Evolutionary conservation across 2,113 vertebrate species (phyloP), one percentile per base, ranked within the genome.

Genomic region (Cochlearius cochlearius): DNA sequence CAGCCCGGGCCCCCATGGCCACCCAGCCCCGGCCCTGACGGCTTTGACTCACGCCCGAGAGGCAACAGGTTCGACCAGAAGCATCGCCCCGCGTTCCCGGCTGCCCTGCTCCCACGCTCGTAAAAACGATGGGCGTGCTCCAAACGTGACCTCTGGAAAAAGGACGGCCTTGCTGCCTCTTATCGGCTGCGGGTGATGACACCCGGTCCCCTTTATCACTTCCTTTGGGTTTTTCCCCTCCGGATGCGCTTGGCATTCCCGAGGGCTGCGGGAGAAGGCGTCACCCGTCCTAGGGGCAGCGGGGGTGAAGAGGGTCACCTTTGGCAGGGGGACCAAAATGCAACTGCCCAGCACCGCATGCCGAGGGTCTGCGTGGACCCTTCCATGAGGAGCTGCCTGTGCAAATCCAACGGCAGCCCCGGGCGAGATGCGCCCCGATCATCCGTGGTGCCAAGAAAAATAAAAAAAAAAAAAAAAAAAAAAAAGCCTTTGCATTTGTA

Each of bases 11-110:
- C 85, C 56, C 77, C 13, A 3, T 2, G 1, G 60, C 2, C 2
- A 69, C 92, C 15, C 1, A 7, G 60, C 7, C 66, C 41, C 8
- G 0, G 72, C 80, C 67, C 85, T 49, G 60, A 63, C 60, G 11
- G 72, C 71, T 1, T 3, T 76, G 87, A 82, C 90, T 95, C 96
- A 97, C 55, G 43, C 84, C 74, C 15, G 41, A 90, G 53, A 85
- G 29, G 39, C 93, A 97, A 88, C 98, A 98, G 98, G 98, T 98
- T 97, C 14, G 3, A 96, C 98, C 92, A 96, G 98, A 96, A 98
- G 85, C 97, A 92, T 93, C 56, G 21, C 18, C 41, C 55, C 23
- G 59, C 49, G 22, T 86, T 94, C 84, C 86, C 32, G 63, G 92
- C 96, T 29, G 16, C 69, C 88, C 92, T 18, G 92, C 97, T 98